phyloP scores from a whole-genome alignment of 2,797 vertebrate species.

The Sciurus vulgaris region DNA sequence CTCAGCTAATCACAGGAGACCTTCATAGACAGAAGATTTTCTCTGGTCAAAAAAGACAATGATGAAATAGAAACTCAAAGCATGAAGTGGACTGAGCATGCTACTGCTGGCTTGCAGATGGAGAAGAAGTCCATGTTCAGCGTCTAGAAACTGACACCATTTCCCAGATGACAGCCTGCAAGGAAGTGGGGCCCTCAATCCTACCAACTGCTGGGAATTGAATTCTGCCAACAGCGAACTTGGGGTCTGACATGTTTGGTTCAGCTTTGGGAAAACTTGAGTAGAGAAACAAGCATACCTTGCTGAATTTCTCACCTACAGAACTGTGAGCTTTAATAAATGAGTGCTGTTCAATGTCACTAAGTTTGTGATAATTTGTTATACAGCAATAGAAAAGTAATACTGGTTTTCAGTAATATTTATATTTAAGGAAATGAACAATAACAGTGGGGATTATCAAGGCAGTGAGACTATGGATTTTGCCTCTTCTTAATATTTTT shows the following conservation, averaged over 20 bases:
- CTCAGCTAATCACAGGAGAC: not conserved
- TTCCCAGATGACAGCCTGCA: not conserved
- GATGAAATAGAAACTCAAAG: not conserved
- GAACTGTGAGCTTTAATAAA: not conserved
- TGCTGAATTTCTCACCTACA: not conserved
- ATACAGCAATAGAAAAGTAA: not conserved
- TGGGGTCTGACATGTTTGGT: not conserved
- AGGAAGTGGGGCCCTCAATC: too few species aligned
- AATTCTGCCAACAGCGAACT: not conserved
- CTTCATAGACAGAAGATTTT: not conserved
- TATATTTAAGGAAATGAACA: slow-evolving; percentile 57
- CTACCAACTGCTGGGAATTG: not conserved
- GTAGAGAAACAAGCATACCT: not conserved
- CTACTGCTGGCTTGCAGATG: not conserved
- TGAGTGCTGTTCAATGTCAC: not conserved
- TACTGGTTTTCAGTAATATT: not conserved
- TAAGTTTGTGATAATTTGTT: not conserved
- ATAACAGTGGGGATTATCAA: slow-evolving; percentile 13
- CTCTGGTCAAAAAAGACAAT: not conserved
- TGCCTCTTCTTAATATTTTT: slow-evolving; percentile 7
- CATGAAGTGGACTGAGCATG: too few species aligned
- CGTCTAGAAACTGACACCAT: not conserved
- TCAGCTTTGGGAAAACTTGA: not conserved
- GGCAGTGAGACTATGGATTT: slow-evolving; percentile 8
- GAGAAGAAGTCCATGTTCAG: not conserved